phyloP scores from a whole-genome alignment of 2,113 vertebrate species.

The Pelusios castaneus region DNA sequence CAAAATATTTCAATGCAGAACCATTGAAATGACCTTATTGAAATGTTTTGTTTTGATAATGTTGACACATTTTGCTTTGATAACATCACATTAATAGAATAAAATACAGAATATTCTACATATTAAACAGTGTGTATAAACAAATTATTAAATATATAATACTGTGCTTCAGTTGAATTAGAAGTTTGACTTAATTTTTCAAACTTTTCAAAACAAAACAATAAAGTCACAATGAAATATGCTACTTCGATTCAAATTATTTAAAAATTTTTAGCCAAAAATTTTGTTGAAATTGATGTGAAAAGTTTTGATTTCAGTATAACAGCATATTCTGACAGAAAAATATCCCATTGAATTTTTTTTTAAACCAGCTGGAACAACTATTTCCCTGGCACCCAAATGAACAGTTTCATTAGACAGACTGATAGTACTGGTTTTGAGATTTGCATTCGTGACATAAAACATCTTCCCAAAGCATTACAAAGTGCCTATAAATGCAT shows the following conservation, averaged over 20 bases:
- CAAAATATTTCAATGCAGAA: background rate
- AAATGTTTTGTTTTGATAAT: accelerated
- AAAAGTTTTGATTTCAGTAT: background rate
- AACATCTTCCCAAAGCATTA: background rate
- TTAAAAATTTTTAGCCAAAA: background rate
- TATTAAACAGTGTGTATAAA: background rate
- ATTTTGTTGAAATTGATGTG: background rate
- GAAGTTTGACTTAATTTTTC: no score
- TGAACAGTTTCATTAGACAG: background rate
- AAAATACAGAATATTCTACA: background rate
- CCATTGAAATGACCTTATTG: background rate
- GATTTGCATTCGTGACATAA: background rate
- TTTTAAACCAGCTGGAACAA: background rate
- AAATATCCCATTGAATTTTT: background rate
- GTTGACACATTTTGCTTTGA: background rate
- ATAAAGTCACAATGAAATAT: background rate
- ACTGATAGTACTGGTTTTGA: background rate
- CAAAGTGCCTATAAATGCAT: background rate
- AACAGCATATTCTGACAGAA: background rate
- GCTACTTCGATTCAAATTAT: background rate
- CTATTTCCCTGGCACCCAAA: background rate
- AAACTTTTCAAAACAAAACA: background rate
- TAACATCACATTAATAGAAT: background rate
- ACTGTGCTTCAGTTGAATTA: no score
- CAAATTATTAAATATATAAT: background rate